Evolutionary conservation across 2,888 invertebrate genomes (phyloP).

Genomic region (Brenthis ino): DNA sequence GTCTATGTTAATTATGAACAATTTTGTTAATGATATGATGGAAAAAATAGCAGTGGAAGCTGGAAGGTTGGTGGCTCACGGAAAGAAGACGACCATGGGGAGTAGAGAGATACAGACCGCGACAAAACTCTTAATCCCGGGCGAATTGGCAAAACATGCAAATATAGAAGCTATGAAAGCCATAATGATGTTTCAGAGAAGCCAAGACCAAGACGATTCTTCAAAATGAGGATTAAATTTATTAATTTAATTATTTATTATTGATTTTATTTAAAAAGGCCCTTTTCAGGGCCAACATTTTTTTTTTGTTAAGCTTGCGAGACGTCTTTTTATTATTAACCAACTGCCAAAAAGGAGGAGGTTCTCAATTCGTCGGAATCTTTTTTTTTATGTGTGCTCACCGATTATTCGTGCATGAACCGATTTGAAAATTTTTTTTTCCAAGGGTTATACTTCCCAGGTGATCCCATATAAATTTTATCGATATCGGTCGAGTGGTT

Average conservation of each 20-base stretch:
- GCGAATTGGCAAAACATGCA: slow-evolving; percentile 88
- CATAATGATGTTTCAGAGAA: slow-evolving; percentile 46
- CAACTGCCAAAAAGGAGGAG: no score
- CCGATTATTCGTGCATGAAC: no score
- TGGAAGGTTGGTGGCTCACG: slow-evolving; percentile 83
- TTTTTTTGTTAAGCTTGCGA: neutral
- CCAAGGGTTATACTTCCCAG: no score
- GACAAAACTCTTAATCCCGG: slow-evolving; percentile 85
- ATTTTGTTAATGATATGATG: slow-evolving; percentile 88
- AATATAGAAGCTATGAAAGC: slow-evolving; percentile 86
- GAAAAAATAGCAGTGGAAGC: slow-evolving; percentile 87
- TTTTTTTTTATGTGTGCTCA: no score
- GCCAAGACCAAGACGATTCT: slow-evolving; percentile 10
- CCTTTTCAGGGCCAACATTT: slow-evolving; percentile 18
- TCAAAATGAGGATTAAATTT: neutral
- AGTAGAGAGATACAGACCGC: slow-evolving; percentile 87
- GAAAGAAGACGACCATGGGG: slow-evolving; percentile 85
- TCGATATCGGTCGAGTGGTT: no score
- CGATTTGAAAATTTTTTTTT: no score
- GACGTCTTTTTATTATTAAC: slow-evolving; percentile 4
- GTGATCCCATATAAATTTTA: no score
- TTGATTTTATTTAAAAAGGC: slow-evolving; percentile 18
- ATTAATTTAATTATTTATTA: slow-evolving; percentile 15
- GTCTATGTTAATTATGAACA: slow-evolving; percentile 89
- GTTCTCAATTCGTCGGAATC: no score